phyloP scores from a whole-genome alignment of 1,140 invertebrate species.

The Colletes gigas region DNA sequence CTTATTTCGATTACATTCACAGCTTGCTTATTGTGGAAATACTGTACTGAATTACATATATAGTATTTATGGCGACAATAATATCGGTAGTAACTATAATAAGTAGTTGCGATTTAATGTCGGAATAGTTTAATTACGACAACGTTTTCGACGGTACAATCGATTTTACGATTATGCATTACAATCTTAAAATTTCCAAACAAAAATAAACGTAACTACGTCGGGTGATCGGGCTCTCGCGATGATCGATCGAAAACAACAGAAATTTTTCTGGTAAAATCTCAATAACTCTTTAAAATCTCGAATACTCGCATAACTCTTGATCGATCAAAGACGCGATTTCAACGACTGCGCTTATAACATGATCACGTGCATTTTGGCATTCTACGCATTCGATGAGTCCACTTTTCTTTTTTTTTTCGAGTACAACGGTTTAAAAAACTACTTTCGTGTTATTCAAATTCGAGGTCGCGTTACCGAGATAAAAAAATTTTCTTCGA shows the following conservation, averaged over 20 bases:
- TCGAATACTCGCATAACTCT: slow-evolving; percentile 3
- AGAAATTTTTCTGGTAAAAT: not conserved
- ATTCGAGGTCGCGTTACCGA: not conserved
- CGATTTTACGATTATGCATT: not conserved
- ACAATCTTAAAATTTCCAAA: slow-evolving; percentile 4
- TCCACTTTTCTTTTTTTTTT: not conserved
- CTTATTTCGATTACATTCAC: slow-evolving; percentile 39
- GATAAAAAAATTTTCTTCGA: not conserved
- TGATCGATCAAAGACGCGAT: slow-evolving; percentile 1
- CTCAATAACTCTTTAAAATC: slow-evolving; percentile 3
- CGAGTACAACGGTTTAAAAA: not conserved
- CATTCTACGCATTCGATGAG: too few species aligned
- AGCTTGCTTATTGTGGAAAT: slow-evolving; percentile 35
- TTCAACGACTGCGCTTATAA: not conserved
- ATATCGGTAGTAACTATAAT: slow-evolving; percentile 22
- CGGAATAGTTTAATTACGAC: not conserved
- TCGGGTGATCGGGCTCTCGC: not conserved
- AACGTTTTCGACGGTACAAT: not conserved
- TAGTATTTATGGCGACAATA: slow-evolving; percentile 22
- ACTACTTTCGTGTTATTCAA: not conserved
- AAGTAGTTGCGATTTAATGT: not conserved
- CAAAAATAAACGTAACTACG: not conserved
- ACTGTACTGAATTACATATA: slow-evolving; percentile 39
- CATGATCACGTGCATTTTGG: not conserved
- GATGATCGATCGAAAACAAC: slow-evolving; percentile 13